These are phyloP conservation scores for Rotaria socialis DNA, from an alignment of 2,888 invertebrate genomes.

Conservation along the genomic window DNA sequence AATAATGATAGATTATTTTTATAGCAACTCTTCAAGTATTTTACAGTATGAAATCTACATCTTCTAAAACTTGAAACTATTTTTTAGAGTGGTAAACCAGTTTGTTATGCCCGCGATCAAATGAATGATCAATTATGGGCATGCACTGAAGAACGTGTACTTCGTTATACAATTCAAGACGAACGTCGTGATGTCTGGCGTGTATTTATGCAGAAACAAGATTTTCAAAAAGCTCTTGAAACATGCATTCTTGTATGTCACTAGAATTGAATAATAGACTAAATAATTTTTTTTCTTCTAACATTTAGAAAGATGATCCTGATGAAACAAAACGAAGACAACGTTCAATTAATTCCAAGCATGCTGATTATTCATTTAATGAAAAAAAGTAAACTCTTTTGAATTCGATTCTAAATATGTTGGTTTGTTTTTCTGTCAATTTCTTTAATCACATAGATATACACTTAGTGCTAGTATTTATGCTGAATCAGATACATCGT, in stretches of 20 bases:
- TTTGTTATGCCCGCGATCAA: slow-evolving; percentile 26
- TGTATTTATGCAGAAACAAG: slow-evolving; percentile 20
- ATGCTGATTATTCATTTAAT: slow-evolving; percentile 78
- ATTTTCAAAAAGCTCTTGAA: slow-evolving; percentile 30
- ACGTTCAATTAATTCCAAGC: slow-evolving; percentile 63
- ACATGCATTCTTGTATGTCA: not conserved
- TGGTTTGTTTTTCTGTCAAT: too few relatives aligned
- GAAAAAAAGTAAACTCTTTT: slow-evolving; percentile 65
- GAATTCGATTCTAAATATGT: not conserved
- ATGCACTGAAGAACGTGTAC: slow-evolving; percentile 22
- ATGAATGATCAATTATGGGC: slow-evolving; percentile 2
- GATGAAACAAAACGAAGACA: not conserved
- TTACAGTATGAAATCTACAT: not conserved
- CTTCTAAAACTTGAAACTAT: not conserved
- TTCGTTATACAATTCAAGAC: slow-evolving; percentile 17
- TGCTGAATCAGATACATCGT: slow-evolving; percentile 82
- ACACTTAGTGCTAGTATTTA: slow-evolving; percentile 79
- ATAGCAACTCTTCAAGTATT: too few relatives aligned
- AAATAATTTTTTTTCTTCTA: not conserved
- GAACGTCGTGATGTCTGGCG: slow-evolving; percentile 33
- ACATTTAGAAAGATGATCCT: not conserved
- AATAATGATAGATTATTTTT: too few relatives aligned
- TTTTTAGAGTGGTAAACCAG: slow-evolving; percentile 7
- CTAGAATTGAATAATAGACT: not conserved
- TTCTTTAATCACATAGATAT: slow-evolving; percentile 60